Base-by-base conservation (phyloP, 2,113 vertebrate species). In the Mesembrinibis cayennensis region DNA sequence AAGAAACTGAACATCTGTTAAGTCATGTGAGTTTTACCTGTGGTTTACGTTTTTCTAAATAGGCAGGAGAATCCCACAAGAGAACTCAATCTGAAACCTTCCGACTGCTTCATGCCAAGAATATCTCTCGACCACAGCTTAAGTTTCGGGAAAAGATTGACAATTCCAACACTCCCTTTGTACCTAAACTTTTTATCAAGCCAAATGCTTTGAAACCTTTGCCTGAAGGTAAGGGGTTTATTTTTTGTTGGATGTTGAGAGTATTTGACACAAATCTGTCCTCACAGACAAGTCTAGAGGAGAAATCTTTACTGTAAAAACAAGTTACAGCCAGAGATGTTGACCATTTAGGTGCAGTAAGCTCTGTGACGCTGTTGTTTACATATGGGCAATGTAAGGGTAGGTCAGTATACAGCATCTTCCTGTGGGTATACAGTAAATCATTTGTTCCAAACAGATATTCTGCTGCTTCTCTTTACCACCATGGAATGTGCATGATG, bases 101-200 rank as follows among this genome's bases (percentile, higher is more conserved):
- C 97, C 98, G 98, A 23, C 97, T 99, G 62, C 98, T 99, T 81
- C 99, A 99, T 6, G 99, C 99, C 74, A 99, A 99, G 98, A 99
- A 99, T 82, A 98, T 99, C 65, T 73, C 97, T 42, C 98, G 99
- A 36, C 99, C 99, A 15, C 99, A 99, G 97, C 97, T 99, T 29
- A 99, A 97, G 94, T 99, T 99, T 94, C 99, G 96, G 47, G 99
- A 99, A 63, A 99, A 99, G 95, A 97, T 99, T 12, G 99, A 99
- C 97, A 99, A 99, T 97, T 99, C 99, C 97, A 99, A 99, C 97
- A 99, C 99, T 2, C 99, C 99, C 1, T 99, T 99, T 88, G 94
- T 99, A 65, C 98, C 99, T 56, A 99, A 99, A 95, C 98, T 99
- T 96, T 99, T 99, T 93, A 89, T 99, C 88, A 99, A 99, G 93